phyloP scores from a whole-genome alignment of 2,888 invertebrate species.

The Prosapia bicincta region DNA sequence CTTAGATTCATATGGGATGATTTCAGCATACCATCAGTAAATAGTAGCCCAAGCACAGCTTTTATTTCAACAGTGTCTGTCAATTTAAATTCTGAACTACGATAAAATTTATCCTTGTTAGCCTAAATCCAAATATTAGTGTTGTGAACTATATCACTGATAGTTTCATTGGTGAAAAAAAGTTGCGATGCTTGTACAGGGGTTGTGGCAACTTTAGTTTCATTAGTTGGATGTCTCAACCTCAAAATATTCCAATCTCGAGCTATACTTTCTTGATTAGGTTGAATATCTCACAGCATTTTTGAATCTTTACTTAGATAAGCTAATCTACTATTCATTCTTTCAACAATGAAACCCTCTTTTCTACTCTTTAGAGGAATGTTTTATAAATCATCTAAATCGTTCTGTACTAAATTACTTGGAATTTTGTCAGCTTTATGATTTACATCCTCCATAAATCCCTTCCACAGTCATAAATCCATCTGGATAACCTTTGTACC shows the following conservation, averaged over 20 bases:
- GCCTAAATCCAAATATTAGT: too few relatives aligned
- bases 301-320: too few relatives aligned
- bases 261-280: not conserved
- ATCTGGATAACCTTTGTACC: too few relatives aligned
- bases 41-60: too few relatives aligned
- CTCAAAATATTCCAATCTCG: not conserved
- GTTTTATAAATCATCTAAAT: too few relatives aligned
- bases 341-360: not conserved
- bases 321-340: too few relatives aligned
- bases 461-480: too few relatives aligned
- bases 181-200: not conserved
- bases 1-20: not conserved
- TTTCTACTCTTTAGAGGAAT: too few relatives aligned
- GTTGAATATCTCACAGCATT: too few relatives aligned
- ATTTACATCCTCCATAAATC: not conserved
- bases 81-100: not conserved
- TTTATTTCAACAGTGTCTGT: not conserved
- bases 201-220: not conserved
- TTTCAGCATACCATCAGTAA: too few relatives aligned
- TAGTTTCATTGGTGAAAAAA: not conserved
- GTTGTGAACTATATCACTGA: not conserved
- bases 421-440: not conserved
- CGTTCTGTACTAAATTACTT: too few relatives aligned
- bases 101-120: not conserved
- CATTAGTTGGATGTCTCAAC: not conserved